Evolutionary conservation across 2,888 invertebrate genomes (phyloP).

Genomic region (Callosobruchus maculatus): DNA sequence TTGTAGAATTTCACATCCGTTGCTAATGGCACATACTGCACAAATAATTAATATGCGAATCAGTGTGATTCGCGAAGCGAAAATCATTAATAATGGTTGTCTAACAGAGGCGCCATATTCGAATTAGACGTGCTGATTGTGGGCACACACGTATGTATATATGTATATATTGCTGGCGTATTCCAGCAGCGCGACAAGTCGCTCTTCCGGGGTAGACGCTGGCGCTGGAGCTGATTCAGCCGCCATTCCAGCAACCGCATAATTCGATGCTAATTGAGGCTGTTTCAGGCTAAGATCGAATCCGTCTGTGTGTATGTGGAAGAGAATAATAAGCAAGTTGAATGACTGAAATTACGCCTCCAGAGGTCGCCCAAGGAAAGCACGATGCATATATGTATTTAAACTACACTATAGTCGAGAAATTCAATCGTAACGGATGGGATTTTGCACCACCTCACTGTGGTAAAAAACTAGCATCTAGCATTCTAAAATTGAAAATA

Average conservation of each 20-base stretch:
- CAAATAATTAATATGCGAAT: neutral
- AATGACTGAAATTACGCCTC: neutral
- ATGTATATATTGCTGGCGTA: neutral
- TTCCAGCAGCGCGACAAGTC: neutral
- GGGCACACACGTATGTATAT: neutral
- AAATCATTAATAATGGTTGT: neutral
- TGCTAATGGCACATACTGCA: too few relatives aligned
- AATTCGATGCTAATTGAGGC: neutral
- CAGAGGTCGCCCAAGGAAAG: too few relatives aligned
- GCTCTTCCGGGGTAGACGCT: neutral
- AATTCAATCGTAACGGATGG: too few relatives aligned
- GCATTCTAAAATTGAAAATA: too few relatives aligned
- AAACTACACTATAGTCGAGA: too few relatives aligned
- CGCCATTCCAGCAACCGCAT: neutral
- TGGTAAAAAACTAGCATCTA: too few relatives aligned
- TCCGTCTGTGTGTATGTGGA: neutral
- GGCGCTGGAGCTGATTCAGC: too few relatives aligned
- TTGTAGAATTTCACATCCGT: too few relatives aligned
- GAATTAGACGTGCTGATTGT: neutral
- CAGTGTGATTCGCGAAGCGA: neutral
- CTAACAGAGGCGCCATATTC: neutral
- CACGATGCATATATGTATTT: too few relatives aligned
- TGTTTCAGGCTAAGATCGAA: neutral
- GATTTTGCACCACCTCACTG: too few relatives aligned
- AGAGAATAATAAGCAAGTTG: neutral